Conservation (phyloP, 2,797 vertebrate genomes). For the Carapus acus region DNA sequence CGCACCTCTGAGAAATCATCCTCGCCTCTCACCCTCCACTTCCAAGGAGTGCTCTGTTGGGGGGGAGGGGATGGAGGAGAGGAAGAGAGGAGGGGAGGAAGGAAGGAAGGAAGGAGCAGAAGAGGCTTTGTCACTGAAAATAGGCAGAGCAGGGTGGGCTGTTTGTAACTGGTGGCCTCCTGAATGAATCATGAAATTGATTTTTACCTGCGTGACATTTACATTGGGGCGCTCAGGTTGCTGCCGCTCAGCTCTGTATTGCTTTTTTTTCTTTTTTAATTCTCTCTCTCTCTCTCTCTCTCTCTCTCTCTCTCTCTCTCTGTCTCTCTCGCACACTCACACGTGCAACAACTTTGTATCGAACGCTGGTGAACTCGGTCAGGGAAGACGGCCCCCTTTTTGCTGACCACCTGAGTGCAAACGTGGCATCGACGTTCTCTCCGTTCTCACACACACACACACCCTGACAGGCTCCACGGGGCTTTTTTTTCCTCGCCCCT, state of each 20-base stretch:
- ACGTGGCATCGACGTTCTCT: slow-evolving; percentile 61
- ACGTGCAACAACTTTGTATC: slow-evolving; percentile 51
- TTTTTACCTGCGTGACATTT: slow-evolving; percentile 64
- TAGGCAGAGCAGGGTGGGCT: slow-evolving; percentile 31
- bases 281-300: no score
- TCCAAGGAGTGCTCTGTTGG: slow-evolving; percentile 1
- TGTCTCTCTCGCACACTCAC: slow-evolving; percentile 27
- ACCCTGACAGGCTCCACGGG: slow-evolving; percentile 57
- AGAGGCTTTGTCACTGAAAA: slow-evolving; percentile 22
- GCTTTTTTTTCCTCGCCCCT: slow-evolving; percentile 48
- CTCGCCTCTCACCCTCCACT: slow-evolving; percentile 2
- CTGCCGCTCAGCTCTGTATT: no score
- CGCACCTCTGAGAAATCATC: slow-evolving; percentile 30
- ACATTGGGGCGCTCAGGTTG: slow-evolving; percentile 53
- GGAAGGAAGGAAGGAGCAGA: no score
- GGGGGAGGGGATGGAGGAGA: no score
- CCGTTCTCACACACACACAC: slow-evolving; percentile 57
- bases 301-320: no score
- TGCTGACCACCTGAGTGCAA: slow-evolving; percentile 63
- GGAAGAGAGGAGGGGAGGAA: no score
- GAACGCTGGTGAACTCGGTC: slow-evolving; percentile 64
- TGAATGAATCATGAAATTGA: slow-evolving; percentile 58
- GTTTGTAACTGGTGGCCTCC: slow-evolving; percentile 44
- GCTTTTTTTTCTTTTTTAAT: no score
- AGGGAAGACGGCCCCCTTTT: slow-evolving; percentile 51